A percentile compares a stretch with the other conserved stretches of the same genome.
Conservation (phyloP, 2,797 vertebrate genomes). For the Euphonia xanthogaster region DNA sequence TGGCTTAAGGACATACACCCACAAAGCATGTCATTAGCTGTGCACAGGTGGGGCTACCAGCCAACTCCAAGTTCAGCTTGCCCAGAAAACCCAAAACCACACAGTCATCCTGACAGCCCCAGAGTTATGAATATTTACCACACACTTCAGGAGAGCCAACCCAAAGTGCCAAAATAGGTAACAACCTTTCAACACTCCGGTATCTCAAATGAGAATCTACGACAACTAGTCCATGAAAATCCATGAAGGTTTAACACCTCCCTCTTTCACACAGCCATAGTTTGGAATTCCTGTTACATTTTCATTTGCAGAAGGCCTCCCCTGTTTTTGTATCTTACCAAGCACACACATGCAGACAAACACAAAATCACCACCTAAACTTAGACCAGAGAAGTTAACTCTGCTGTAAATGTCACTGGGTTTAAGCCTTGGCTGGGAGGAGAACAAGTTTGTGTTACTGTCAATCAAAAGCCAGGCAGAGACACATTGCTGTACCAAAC, state of each 20-base stretch:
- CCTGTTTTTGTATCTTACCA: neutral
- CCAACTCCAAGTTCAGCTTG: neutral
- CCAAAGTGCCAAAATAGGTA: neutral
- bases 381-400: constrained; percentile 12
- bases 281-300: neutral
- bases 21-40: neutral
- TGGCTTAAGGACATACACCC: neutral
- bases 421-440: constrained; percentile 9
- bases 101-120: neutral
- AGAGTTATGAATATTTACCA: neutral
- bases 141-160: neutral
- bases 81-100: neutral
- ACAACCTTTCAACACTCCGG: neutral
- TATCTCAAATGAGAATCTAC: neutral
- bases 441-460: constrained; percentile 31
- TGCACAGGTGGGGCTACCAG: neutral
- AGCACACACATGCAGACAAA: neutral
- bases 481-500: constrained; percentile 19
- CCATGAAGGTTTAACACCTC: neutral
- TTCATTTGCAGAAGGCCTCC: neutral
- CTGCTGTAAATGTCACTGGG: constrained; percentile 65
- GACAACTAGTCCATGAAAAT: neutral
- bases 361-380: constrained; percentile 53
- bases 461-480: constrained; percentile 58
- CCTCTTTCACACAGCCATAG: neutral